A percentile compares a stretch with the other conserved stretches of the same genome.
Evolutionary conservation across 2,888 invertebrate genomes (phyloP).

Genomic region (Apamea crenata): DNA sequence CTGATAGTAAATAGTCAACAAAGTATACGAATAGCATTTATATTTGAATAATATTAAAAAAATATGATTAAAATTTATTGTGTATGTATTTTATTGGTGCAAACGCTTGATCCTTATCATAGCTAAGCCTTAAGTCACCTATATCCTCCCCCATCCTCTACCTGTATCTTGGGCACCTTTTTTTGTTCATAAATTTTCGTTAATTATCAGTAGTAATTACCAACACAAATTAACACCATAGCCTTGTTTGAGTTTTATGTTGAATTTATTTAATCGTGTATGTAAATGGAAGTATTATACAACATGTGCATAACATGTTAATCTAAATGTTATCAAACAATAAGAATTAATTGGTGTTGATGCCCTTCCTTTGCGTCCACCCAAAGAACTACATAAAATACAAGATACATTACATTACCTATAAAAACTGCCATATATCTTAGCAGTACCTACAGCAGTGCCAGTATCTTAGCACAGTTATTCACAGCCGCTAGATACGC

Average conservation of each 20-base stretch:
- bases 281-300: too few species aligned
- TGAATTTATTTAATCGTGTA: not conserved
- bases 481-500: not conserved
- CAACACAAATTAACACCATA: not conserved
- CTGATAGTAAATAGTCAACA: not conserved
- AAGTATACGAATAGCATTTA: conserved; percentile 1
- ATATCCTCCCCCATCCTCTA: too few species aligned
- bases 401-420: not conserved
- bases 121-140: not conserved
- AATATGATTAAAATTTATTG: not conserved
- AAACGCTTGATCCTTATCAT: not conserved
- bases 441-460: too few species aligned
- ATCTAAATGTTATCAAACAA: conserved; percentile 1
- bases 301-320: not conserved
- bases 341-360: not conserved
- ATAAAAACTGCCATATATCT: too few species aligned
- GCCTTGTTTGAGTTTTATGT: conserved; percentile 1
- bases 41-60: conserved; percentile 12
- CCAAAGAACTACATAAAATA: not conserved
- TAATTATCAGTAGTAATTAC: not conserved
- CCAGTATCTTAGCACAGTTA: too few species aligned
- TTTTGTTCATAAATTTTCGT: not conserved
- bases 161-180: not conserved
- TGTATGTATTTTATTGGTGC: not conserved
- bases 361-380: not conserved